Evolutionary conservation across 2,888 invertebrate species (phyloP), one percentile per base, ranked within the genome.

Genomic region (Cheiracanthium punctorium): DNA sequence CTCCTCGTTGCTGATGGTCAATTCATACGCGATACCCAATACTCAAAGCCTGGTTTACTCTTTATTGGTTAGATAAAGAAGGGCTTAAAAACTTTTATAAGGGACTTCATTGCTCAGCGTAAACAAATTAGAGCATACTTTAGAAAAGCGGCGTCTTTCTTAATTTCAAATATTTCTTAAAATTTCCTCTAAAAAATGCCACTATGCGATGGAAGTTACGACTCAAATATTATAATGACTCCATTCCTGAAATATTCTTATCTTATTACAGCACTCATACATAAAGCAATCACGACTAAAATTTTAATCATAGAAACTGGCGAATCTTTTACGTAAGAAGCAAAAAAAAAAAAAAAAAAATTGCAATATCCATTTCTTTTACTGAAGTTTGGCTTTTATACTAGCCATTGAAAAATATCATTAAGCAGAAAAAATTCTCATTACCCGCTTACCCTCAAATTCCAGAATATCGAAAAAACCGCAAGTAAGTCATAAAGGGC

Each of bases 341-440:
- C 43, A 48, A 48, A 37, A 37, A 48, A 48, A 48, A 48, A 48
- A 48, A 17, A 7, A 48, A 48, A 37, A 37, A 48, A 12, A 12
- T 48, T 2, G 14, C 14, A 7, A 48, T 48, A 48, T 48, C 17
- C 43, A 48, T 48, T 17, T 17, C 17, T 48, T 48, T 48, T 17
- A 10, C 43, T 48, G 37, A 37, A 37, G 37, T 37, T 37, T 37
- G 37, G 4, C 37, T 17, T 17, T 48, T 48, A 10, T 48, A 17
- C 10, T 17, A 12, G 43, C 43, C 43, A 17, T 48, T 48, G 43
- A 24, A 58, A 58, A 58, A 20, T 20, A 58, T 58, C 58, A 24
- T 32, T 58, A 41, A 58, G 52, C 32, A 29, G 75, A 65, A 33
- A 65, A 65, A 75, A 37, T 28, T 41, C 75, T 28, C 75, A 65